Evolutionary conservation across 2,888 invertebrate genomes (phyloP).

Genomic region (Brachypalpus laphriformis): DNA sequence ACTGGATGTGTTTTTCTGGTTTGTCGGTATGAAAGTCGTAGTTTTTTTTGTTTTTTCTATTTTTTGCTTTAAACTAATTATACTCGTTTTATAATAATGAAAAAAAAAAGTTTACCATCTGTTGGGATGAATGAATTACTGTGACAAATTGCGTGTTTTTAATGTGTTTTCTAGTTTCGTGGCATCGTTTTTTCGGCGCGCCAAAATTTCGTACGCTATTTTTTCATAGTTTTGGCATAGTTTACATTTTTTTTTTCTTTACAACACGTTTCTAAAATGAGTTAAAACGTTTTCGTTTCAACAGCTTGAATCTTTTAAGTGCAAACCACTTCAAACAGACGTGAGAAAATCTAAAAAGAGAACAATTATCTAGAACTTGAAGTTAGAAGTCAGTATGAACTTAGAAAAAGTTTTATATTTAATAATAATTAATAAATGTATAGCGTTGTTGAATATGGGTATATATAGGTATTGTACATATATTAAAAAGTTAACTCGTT

Average conservation of each 20-base stretch:
- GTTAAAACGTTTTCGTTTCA: neutral
- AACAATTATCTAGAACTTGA: slow-evolving; percentile 16
- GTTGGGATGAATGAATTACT: slow-evolving; percentile 24
- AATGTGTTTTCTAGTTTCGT: slow-evolving; percentile 17
- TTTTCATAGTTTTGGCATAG: slow-evolving; percentile 38
- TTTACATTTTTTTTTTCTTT: slow-evolving; percentile 19
- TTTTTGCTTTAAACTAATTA: slow-evolving; percentile 33
- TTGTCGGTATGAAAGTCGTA: slow-evolving; percentile 34
- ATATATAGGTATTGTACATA: no score
- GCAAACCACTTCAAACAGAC: neutral
- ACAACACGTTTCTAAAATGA: neutral
- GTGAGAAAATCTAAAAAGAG: neutral
- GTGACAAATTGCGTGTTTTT: slow-evolving; percentile 38
- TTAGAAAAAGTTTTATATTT: no score
- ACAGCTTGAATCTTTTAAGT: neutral
- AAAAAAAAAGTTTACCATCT: slow-evolving; percentile 4
- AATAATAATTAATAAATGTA: no score
- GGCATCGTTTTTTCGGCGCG: slow-evolving; percentile 20
- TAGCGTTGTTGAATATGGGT: no score
- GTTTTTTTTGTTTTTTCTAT: slow-evolving; percentile 5
- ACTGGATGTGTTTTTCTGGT: slow-evolving; percentile 6
- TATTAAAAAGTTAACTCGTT: no score
- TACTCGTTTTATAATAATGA: slow-evolving; percentile 34
- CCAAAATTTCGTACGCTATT: no score
- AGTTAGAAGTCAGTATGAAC: neutral